Evolutionary conservation across 2,888 invertebrate species (phyloP).

Genomic region (Gnatocerus cornutus): DNA sequence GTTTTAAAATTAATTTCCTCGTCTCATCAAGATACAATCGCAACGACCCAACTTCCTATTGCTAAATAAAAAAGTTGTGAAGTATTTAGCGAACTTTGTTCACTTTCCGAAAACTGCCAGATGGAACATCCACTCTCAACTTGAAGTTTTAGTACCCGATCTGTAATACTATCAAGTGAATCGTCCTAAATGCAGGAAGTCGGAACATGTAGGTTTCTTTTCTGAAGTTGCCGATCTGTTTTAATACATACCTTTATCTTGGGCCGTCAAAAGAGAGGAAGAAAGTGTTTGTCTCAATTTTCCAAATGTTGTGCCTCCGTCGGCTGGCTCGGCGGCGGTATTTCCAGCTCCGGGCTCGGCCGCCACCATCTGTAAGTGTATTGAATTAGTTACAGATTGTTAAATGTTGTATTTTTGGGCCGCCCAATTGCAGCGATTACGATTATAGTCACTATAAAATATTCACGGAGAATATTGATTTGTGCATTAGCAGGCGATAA

Average conservation of each 20-base stretch:
- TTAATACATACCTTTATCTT: conserved; percentile 82
- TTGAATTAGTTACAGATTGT: conserved; percentile 28
- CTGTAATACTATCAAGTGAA: conserved; percentile 3
- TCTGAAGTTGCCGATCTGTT: neutral
- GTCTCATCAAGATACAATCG: conserved; percentile 15
- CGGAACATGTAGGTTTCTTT: neutral
- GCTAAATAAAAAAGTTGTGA: conserved; percentile 13
- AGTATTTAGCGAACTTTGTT: conserved; percentile 13
- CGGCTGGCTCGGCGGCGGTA: conserved; percentile 76
- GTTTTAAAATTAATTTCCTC: conserved; percentile 16
- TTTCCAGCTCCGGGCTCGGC: conserved; percentile 81
- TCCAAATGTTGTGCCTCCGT: conserved; percentile 84
- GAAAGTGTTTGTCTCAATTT: conserved; percentile 88
- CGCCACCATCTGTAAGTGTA: conserved; percentile 83
- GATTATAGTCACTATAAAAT: too few species aligned
- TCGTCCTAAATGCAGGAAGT: neutral
- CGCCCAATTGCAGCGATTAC: conserved; percentile 22
- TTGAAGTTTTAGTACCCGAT: conserved; percentile 12
- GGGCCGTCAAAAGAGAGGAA: conserved; percentile 86
- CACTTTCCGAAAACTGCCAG: conserved; percentile 13
- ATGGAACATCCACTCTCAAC: conserved; percentile 6
- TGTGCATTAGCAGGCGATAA: too few species aligned
- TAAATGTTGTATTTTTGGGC: conserved; percentile 22
- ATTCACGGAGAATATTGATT: too few species aligned
- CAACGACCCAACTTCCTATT: conserved; percentile 15